phyloP scores from a whole-genome alignment of 2,113 vertebrate genomes.

The Cinclus cinclus region DNA sequence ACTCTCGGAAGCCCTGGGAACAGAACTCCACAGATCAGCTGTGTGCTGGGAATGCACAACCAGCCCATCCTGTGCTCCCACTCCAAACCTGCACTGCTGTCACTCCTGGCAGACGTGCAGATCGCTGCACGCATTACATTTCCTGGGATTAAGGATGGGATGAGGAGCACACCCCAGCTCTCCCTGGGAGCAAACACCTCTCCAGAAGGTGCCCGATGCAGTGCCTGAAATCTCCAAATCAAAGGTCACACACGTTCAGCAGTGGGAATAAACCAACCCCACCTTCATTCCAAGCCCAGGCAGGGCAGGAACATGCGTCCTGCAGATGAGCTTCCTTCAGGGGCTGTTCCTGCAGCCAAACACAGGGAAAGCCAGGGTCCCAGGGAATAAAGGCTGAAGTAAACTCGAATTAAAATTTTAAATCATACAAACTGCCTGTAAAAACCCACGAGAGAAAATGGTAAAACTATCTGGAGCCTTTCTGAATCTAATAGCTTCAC shows the following conservation, averaged over 20 bases:
- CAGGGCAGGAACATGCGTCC: neutral
- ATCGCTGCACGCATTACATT: fast-evolving
- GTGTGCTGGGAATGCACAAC: neutral
- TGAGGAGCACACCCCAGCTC: fast-evolving
- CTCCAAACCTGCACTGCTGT: neutral
- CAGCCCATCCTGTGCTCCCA: neutral
- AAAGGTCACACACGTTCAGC: neutral
- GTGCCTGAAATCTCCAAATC: neutral
- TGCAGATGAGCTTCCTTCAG: neutral
- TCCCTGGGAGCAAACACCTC: neutral
- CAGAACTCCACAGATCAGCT: neutral
- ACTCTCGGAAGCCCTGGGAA: neutral
- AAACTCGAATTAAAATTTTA: neutral
- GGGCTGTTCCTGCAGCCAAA: neutral
- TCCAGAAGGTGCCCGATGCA: neutral
- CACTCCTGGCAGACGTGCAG: fast-evolving
- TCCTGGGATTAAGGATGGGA: neutral
- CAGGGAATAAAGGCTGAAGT: neutral
- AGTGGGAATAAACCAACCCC: neutral
- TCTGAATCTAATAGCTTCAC: neutral
- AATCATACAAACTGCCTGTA: fast-evolving
- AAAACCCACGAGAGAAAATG: neutral
- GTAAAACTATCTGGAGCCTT: fast-evolving
- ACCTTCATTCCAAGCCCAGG: neutral
- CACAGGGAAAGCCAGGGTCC: neutral